phyloP scores from a whole-genome alignment of 2,113 vertebrate species.

The Tenrec ecaudatus region DNA sequence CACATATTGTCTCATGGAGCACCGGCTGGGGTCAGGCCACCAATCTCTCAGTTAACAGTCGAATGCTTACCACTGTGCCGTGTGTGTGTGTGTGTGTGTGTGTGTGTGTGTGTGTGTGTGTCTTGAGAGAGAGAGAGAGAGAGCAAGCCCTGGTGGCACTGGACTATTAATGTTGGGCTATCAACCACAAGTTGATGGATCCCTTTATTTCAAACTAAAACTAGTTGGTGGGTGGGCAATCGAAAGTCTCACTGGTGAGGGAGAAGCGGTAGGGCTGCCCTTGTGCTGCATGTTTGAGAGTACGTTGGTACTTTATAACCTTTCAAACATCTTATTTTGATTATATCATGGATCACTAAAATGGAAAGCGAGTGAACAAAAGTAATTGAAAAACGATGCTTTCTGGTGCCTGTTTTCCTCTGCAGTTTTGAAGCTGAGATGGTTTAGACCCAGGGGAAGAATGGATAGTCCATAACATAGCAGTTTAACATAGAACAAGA shows the following conservation, averaged over 20 bases:
- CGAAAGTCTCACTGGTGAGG: constrained; percentile 4
- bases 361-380: constrained; percentile 10
- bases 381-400: constrained; percentile 33
- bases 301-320: neutral
- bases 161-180: too few species aligned
- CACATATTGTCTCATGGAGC: neutral
- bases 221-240: neutral
- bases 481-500: neutral
- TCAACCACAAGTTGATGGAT: neutral
- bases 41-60: too few species aligned
- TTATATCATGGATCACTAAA: neutral
- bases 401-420: neutral
- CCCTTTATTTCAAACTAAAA: neutral
- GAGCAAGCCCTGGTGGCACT: too few species aligned
- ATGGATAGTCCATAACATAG: neutral
- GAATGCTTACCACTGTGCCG: too few species aligned
- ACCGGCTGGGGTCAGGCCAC: too few species aligned
- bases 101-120: too few species aligned
- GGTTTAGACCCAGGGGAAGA: neutral
- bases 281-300: neutral
- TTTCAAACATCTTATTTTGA: constrained; percentile 39
- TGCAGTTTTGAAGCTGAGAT: neutral
- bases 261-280: neutral
- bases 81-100: too few species aligned
- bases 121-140: too few species aligned